Base-by-base conservation (phyloP, 2,113 vertebrate genomes). In the Rhineura floridana region DNA sequence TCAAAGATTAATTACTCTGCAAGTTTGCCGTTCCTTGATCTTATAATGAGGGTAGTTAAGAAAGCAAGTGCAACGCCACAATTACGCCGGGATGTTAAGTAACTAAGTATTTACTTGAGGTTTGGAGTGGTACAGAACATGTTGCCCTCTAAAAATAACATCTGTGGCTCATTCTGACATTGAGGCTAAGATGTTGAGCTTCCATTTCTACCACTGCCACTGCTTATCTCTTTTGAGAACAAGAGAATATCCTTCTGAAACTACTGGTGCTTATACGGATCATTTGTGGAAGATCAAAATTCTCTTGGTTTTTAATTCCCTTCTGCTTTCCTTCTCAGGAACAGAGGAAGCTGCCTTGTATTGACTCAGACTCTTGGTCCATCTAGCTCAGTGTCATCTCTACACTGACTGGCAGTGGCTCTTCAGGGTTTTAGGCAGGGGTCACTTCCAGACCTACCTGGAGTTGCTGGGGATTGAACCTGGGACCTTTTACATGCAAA, bases 1-100 rank as follows among this genome's bases (percentile, higher is more conserved):
- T 81, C 85, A 91, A 84, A 84, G 69, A 88, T 93, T 92, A 93
- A 91, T 90, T 93, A 92, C 70, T n/a, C 21, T 82, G 75, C 88
- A 94, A 86, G 36, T 88, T 91, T 87, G 76, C 4, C 86, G 52
- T 8, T 1, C 62, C 94, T 94, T 94, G 8, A 39, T 94, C 80
- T 83, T 86, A 79, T 81, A 91, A 90, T 44, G 48, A 42, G 46
- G 76, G 82, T 80, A 84, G 17, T 83, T 94, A 93, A 78, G 84
- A 95, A 94, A 62, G 0, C 76, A 86, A 91, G 77, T 72, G 11
- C 81, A 92, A 73, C 44, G 65, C 50, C n/a, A 78, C 73, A 80
- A 87, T 90, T 85, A 46, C 3, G 83, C 15, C 39, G 52, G 19
- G 5, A 36, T 39, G 59, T 65, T 89, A 12, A 84, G 69, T 77